Evolutionary conservation across 2,113 vertebrate genomes (phyloP).

Genomic region (Connochaetes taurinus): DNA sequence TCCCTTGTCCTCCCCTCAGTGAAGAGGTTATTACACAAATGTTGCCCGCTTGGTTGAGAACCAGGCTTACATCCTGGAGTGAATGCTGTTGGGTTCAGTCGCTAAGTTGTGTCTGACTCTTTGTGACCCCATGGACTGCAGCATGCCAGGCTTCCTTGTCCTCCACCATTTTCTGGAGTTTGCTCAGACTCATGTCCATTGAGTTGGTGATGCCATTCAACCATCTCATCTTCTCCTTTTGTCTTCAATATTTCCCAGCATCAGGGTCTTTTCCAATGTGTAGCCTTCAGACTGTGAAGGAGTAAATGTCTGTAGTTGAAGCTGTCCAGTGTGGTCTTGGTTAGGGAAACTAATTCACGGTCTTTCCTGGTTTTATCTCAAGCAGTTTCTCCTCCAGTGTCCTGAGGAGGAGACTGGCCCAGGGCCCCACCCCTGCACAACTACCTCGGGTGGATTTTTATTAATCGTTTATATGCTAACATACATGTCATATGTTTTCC

Average conservation of each 20-base stretch:
- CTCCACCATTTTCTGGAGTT: not conserved
- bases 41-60: not conserved
- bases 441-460: not conserved
- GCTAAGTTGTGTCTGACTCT: not conserved
- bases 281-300: not conserved
- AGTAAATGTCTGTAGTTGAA: not conserved
- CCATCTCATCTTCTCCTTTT: not conserved
- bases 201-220: not conserved
- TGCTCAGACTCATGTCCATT: not conserved
- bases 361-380: not conserved
- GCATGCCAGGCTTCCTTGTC: not conserved
- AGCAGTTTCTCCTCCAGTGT: not conserved
- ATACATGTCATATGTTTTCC: not conserved
- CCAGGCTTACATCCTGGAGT: not conserved
- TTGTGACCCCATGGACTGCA: not conserved
- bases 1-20: fast-evolving
- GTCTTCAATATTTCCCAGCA: not conserved
- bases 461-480: not conserved
- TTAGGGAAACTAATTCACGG: not conserved
- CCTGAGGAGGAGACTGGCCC: not conserved
- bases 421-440: not conserved
- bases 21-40: not conserved
- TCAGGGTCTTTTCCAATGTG: not conserved
- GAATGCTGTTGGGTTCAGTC: not conserved
- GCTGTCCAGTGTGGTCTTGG: not conserved